A percentile compares a stretch with the other conserved stretches of the same genome.
These are phyloP conservation scores for Gastrophysa polygoni DNA, from an alignment of 2,888 invertebrate species.

Conservation along the genomic window DNA sequence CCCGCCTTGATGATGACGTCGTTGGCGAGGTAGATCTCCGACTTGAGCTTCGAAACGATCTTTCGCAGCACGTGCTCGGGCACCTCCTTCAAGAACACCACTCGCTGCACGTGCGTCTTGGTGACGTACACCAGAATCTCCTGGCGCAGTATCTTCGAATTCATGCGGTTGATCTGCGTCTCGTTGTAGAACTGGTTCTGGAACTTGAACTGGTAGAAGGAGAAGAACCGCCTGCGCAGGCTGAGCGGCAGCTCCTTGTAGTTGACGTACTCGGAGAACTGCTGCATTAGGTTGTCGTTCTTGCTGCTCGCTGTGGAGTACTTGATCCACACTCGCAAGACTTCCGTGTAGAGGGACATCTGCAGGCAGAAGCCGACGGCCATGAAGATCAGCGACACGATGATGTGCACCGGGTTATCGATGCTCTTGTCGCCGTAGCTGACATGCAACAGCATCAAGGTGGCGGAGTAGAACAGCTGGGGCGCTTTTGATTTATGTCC, in stretches of 20 bases:
- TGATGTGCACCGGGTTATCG: too few species aligned
- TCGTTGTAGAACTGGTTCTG: conserved; percentile 56
- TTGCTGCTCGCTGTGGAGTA: conserved; percentile 43
- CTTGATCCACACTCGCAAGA: conserved; percentile 32
- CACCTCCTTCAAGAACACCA: conserved; percentile 52
- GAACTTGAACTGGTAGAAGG: conserved; percentile 55
- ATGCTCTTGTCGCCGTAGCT: too few species aligned
- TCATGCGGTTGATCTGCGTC: conserved; percentile 52
- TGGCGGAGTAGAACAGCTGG: too few species aligned
- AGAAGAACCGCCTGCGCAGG: conserved; percentile 52
- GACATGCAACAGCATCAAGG: too few species aligned
- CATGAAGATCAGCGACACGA: too few species aligned
- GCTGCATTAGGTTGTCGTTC: conserved; percentile 48
- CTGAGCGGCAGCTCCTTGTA: conserved; percentile 56
- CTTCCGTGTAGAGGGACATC: too few species aligned
- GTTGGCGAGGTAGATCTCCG: conserved; percentile 23
- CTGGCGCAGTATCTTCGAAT: conserved; percentile 28
- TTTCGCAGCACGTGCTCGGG: conserved; percentile 8
- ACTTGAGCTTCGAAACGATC: conserved; percentile 15
- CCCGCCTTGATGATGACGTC: conserved; percentile 18
- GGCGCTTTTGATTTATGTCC: too few species aligned
- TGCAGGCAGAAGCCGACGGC: too few species aligned
- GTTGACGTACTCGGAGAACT: conserved; percentile 57
- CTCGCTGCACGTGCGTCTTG: conserved; percentile 50
- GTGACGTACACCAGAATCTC: conserved; percentile 54